Conservation (phyloP, 64 coral and sea anemone species). For the Actinia equina region DNA sequence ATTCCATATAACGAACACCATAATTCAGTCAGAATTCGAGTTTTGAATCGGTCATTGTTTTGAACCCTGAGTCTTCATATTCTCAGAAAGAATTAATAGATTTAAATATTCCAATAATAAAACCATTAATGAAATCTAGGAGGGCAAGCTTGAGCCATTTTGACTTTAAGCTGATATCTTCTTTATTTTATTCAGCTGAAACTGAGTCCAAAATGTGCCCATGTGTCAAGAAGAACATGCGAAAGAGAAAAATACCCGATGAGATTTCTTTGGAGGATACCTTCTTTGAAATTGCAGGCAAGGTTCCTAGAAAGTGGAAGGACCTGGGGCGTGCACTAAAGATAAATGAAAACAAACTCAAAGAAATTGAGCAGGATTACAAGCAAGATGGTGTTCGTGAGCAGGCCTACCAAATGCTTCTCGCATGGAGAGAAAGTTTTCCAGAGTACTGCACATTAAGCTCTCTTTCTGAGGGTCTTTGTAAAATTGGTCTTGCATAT, state of each 20-base stretch:
- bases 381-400: slow-evolving; percentile 72
- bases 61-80: too few relatives aligned
- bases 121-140: too few relatives aligned
- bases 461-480: slow-evolving; percentile 46
- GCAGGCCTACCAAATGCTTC: slow-evolving; percentile 79
- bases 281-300: slow-evolving; percentile 53
- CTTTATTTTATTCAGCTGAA: slow-evolving; percentile 6
- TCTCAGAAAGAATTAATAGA: too few relatives aligned
- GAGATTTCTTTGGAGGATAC: slow-evolving; percentile 62
- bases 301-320: slow-evolving; percentile 71
- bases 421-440: slow-evolving; percentile 67
- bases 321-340: slow-evolving; percentile 63
- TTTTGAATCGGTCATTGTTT: too few relatives aligned
- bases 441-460: slow-evolving; percentile 63
- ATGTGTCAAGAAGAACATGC: slow-evolving; percentile 57
- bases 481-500: slow-evolving; percentile 47
- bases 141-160: too few relatives aligned
- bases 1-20: too few relatives aligned
- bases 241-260: slow-evolving; percentile 54
- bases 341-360: slow-evolving; percentile 56
- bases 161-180: too few relatives aligned
- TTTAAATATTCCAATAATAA: too few relatives aligned
- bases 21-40: too few relatives aligned
- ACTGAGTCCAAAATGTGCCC: slow-evolving; percentile 27
- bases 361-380: slow-evolving; percentile 78